Percentiles rank a stretch among this genome's conserved stretches.
Conservation (phyloP, 2,113 vertebrate genomes). For the Calidris pygmaea region DNA sequence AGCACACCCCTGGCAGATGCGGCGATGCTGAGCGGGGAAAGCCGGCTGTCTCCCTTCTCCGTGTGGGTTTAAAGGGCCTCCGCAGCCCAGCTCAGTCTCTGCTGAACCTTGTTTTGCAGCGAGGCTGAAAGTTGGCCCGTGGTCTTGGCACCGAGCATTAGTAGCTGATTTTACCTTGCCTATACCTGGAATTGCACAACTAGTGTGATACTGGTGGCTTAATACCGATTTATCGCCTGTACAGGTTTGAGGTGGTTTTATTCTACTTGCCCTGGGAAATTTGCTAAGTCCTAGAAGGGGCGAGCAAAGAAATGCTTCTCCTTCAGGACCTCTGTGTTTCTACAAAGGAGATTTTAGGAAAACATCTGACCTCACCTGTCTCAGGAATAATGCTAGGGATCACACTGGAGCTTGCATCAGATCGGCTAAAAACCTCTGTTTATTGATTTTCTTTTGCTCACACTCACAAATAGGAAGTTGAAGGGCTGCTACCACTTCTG, state of each 20-base stretch:
- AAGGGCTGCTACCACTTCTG: not conserved
- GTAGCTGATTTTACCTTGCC: not conserved
- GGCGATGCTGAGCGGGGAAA: not conserved
- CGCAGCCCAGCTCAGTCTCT: not conserved
- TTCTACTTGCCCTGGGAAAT: not conserved
- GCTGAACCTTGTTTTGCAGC: not conserved
- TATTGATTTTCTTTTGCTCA: not conserved
- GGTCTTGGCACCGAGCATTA: not conserved
- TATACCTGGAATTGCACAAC: not conserved
- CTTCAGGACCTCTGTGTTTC: not conserved
- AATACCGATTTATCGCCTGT: not conserved
- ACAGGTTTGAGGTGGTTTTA: not conserved
- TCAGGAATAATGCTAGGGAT: not conserved
- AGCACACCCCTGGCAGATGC: not conserved
- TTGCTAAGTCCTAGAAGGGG: not conserved
- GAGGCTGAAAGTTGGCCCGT: not conserved
- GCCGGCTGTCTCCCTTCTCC: not conserved
- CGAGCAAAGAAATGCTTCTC: not conserved
- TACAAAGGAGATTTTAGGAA: not conserved
- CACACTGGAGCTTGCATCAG: not conserved
- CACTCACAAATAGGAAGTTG: not conserved
- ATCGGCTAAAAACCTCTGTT: not conserved
- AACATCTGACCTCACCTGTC: not conserved
- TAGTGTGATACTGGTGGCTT: not conserved
- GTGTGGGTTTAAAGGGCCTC: not conserved